Conservation (phyloP, 2,113 vertebrate species). For the Brachypteracias leptosomus region DNA sequence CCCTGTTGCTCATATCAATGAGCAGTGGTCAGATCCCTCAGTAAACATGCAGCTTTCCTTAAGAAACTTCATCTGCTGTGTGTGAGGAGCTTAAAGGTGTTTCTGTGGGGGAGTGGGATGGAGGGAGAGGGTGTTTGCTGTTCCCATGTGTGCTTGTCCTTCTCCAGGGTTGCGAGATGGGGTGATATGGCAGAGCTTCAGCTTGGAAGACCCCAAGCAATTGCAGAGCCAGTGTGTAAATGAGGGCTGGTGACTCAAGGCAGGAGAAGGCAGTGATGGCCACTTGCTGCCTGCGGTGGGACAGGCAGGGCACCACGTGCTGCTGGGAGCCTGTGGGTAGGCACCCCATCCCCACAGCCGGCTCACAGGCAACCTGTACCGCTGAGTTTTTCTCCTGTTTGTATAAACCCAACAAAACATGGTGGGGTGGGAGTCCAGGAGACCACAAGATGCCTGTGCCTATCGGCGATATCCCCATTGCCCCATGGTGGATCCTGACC, state of each 20-base stretch:
- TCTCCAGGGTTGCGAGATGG: neutral
- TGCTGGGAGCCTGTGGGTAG: neutral
- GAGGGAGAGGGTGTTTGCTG: neutral
- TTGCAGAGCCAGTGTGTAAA: accelerated
- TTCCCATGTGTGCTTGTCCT: neutral
- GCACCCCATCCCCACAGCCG: accelerated
- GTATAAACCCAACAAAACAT: neutral
- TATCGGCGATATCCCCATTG: neutral
- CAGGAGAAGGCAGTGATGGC: neutral
- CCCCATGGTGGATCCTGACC: neutral
- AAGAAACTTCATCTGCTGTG: neutral
- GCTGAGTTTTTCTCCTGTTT: neutral
- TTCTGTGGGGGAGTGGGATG: neutral
- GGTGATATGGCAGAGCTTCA: neutral
- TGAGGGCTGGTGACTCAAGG: accelerated
- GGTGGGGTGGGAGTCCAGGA: neutral
- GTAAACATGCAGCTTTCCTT: neutral
- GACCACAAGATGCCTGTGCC: accelerated
- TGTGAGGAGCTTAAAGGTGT: neutral
- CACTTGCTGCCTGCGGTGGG: neutral
- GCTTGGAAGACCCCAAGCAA: neutral
- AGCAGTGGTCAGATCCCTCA: accelerated
- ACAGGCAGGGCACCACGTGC: neutral
- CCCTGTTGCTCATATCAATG: neutral
- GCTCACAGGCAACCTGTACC: accelerated